Base-by-base conservation (phyloP, 2,113 vertebrate genomes). In the Ahaetulla prasina region DNA sequence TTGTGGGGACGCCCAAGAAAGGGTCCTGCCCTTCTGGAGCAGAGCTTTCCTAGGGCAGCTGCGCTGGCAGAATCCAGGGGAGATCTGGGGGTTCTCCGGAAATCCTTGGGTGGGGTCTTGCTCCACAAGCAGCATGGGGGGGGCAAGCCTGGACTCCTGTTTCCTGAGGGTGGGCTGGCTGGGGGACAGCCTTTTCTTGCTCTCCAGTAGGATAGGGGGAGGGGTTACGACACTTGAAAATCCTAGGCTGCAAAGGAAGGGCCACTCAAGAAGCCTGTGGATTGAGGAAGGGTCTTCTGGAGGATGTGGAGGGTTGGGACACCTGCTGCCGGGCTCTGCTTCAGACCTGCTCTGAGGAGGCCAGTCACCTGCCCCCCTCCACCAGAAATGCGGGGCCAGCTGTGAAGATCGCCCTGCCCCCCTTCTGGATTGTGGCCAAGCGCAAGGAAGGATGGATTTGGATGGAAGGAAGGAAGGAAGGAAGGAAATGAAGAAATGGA, bases 211-310 rank as follows among this genome's bases (percentile, higher is more conserved):
- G 30, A n/a, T 12, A 12, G n/a, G 16, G 16, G n/a, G 4, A 1
- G 25, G 27, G 1, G 60, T 0, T 1, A 12, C 0, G 0, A 60
- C 30, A 7, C 14, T 14, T 6, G 0, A 8, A 35, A 35, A 1
- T 18, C 63, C 63, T 18, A 2, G 14, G n/a, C 63, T 74, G n/a
- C 63, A 35, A 16, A 35, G 63, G 63, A 18, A 74, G 7, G 30
- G 1, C 30, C 63, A 68, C 4, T 12, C 63, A 14, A 74, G 63
- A 7, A 74, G 68, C 20, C 68, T 35, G 63, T 20, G 68, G 68
- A 3, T 3, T 80, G 68, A 74, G 14, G 68, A 74, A 39, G 68
- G n/a, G n/a, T 35, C 63, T 35, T 35, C n/a, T 18, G n/a, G 35
- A 18, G 11, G 6, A 18, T 0, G 5, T 0, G 30, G 30, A 16